A percentile compares a stretch with the other conserved stretches of the same genome.
Conservation (phyloP, 2,797 vertebrate species). For the Aythya fuligula region DNA sequence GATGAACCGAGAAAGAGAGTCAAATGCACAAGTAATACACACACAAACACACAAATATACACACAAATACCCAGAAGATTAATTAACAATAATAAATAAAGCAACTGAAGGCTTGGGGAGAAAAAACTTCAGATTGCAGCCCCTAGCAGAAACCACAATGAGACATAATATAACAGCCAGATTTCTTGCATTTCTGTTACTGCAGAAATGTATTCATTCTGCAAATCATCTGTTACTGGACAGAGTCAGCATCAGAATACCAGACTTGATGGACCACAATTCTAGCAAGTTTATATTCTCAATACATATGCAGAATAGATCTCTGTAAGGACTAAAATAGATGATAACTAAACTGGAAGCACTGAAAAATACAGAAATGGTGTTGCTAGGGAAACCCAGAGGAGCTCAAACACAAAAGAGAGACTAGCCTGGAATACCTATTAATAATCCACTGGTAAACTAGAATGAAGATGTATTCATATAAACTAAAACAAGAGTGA, state of each 20-base stretch:
- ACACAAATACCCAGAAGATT: background rate
- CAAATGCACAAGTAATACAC: background rate
- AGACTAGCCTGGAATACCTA: background rate
- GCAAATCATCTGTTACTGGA: background rate
- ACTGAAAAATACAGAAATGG: background rate
- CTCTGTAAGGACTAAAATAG: background rate
- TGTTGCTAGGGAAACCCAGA: constrained; percentile 4
- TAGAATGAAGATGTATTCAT: background rate
- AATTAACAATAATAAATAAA: background rate
- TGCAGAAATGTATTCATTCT: background rate
- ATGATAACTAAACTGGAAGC: background rate
- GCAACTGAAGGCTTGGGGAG: background rate
- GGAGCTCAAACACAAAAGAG: background rate
- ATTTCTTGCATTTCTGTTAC: background rate
- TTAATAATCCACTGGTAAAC: background rate
- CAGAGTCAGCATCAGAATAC: background rate
- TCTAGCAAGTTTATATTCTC: background rate
- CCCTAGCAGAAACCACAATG: background rate
- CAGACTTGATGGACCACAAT: background rate
- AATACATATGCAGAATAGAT: background rate
- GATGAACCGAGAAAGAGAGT: background rate
- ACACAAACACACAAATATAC: background rate
- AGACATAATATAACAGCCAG: background rate
- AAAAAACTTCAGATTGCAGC: background rate
- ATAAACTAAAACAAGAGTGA: background rate